phyloP scores from a whole-genome alignment of 1,140 invertebrate species.

The Ceratoteleas bidentatus region DNA sequence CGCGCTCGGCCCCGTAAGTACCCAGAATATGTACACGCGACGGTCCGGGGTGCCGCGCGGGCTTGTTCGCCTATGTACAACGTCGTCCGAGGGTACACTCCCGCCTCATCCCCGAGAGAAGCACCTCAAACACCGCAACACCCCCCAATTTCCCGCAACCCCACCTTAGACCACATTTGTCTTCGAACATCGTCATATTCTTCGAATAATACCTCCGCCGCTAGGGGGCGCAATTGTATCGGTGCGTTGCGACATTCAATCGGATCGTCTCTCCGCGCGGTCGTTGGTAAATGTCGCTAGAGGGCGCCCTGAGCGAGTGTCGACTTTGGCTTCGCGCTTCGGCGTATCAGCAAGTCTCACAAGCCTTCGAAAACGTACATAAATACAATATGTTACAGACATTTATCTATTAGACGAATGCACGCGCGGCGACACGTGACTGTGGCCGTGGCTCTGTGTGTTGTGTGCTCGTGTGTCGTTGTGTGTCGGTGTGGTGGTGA shows the following conservation, averaged over 20 bases:
- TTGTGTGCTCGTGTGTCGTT: slow-evolving; percentile 8
- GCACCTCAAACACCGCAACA: too few relatives aligned
- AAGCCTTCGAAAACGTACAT: slow-evolving; percentile 80
- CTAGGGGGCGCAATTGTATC: too few relatives aligned
- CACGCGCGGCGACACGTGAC: slow-evolving; percentile 45
- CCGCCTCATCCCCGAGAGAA: neutral
- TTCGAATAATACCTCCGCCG: too few relatives aligned
- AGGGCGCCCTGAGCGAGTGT: too few relatives aligned
- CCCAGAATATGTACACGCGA: neutral
- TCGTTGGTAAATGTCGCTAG: too few relatives aligned
- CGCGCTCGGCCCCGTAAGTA: neutral
- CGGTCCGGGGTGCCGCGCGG: neutral
- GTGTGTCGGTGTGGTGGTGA: neutral
- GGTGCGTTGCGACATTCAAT: too few relatives aligned
- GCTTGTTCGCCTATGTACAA: neutral
- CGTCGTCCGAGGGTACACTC: neutral
- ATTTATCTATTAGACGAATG: slow-evolving; percentile 78
- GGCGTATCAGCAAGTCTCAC: slow-evolving; percentile 80
- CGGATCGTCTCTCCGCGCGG: too few relatives aligned
- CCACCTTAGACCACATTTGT: too few relatives aligned
- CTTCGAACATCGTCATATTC: too few relatives aligned
- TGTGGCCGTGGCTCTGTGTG: slow-evolving; percentile 10
- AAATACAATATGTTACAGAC: slow-evolving; percentile 82
- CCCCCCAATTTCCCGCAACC: too few relatives aligned
- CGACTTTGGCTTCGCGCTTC: slow-evolving; percentile 80